phyloP scores from a whole-genome alignment of 2,113 vertebrate species.

The Neolamprologus toae region DNA sequence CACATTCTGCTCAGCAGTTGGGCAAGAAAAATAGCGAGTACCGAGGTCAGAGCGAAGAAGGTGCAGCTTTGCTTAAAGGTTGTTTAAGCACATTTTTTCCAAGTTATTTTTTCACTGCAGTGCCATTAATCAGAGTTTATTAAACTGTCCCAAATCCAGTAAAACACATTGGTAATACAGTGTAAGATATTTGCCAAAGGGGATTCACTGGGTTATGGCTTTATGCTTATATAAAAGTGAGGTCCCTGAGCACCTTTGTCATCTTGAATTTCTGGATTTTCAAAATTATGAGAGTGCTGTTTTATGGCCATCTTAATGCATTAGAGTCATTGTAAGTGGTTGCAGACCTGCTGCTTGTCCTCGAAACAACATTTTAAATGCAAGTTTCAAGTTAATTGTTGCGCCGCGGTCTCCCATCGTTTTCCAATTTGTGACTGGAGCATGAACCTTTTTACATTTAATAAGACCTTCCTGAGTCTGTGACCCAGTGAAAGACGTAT shows the following conservation, averaged over 20 bases:
- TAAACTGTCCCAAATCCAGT: neutral
- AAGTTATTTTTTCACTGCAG: neutral
- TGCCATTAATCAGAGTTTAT: neutral
- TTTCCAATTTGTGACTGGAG: neutral
- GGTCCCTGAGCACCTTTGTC: neutral
- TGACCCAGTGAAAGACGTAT: neutral
- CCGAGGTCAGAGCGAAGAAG: neutral
- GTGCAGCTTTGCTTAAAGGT: neutral
- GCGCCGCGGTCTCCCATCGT: neutral
- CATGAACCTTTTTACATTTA: neutral
- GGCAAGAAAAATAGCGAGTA: neutral
- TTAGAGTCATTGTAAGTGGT: neutral
- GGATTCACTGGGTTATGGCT: neutral
- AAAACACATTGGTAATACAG: neutral
- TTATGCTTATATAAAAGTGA: neutral
- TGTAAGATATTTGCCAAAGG: too few relatives aligned
- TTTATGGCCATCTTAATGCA: neutral
- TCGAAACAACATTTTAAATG: neutral
- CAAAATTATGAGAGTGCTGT: neutral
- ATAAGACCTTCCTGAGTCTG: neutral
- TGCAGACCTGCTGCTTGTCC: neutral
- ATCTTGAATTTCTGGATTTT: neutral
- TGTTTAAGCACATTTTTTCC: neutral
- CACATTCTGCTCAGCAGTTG: neutral
- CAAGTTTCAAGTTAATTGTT: neutral